These are phyloP conservation scores for Eira barbara DNA, from an alignment of 2,113 vertebrate genomes.

Conservation along the genomic window DNA sequence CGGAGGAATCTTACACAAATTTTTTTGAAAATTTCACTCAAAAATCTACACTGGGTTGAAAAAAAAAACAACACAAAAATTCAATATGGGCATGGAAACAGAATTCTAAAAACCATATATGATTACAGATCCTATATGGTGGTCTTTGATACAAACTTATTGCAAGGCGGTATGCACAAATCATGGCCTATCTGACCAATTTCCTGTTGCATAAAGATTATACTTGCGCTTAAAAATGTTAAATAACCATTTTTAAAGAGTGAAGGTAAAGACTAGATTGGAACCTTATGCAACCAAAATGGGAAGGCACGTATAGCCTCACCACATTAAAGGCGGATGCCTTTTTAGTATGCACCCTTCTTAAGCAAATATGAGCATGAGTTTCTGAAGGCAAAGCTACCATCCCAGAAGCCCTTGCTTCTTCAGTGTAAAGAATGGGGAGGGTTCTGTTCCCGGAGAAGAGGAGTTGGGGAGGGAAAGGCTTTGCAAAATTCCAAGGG, in stretches of 20 bases:
- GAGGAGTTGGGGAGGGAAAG: background rate
- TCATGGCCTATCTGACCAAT: conserved; percentile 68
- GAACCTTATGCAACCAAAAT: conserved; percentile 54
- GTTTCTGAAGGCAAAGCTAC: conserved; percentile 56
- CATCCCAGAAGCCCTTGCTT: conserved; percentile 51
- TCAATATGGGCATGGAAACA: conserved; percentile 39
- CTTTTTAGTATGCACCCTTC: conserved; percentile 13
- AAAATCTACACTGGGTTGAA: conserved; percentile 44
- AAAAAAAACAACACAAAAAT: background rate
- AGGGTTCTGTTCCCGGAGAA: background rate
- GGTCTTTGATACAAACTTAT: conserved; percentile 52
- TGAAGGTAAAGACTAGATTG: conserved; percentile 62
- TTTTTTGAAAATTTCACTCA: background rate
- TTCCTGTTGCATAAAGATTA: conserved; percentile 67
- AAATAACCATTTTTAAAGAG: conserved; percentile 61
- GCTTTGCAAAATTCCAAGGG: conserved; percentile 36
- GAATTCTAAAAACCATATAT: conserved; percentile 72
- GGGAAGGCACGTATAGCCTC: background rate
- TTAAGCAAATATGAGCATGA: conserved; percentile 47
- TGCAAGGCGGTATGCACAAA: conserved; percentile 51
- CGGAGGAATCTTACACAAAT: background rate
- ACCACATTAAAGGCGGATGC: conserved; percentile 30
- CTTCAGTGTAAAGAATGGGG: background rate
- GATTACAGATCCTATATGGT: conserved; percentile 53
- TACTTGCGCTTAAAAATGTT: conserved; percentile 63